These are phyloP conservation scores for Hylia prasina DNA, from an alignment of 2,113 vertebrate species.

Conservation along the genomic window DNA sequence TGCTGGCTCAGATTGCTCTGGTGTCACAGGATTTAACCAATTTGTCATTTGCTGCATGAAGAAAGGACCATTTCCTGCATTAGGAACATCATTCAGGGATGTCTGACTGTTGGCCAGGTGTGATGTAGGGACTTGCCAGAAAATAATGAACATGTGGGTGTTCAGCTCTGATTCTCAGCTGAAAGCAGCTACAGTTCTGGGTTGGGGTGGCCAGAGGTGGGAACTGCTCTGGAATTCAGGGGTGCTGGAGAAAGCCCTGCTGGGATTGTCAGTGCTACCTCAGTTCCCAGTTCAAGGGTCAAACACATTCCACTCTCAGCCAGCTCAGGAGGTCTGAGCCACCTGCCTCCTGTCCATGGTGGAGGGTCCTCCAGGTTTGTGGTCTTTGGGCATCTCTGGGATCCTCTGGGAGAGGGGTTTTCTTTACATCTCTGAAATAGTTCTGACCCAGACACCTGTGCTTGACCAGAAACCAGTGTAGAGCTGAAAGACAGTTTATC, in stretches of 20 bases:
- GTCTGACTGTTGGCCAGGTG: background rate
- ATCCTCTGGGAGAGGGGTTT: background rate
- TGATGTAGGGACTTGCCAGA: background rate
- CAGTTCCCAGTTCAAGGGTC: background rate
- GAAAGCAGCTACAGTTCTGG: background rate
- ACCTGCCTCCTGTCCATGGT: accelerated
- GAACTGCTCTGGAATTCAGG: background rate
- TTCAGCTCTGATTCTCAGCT: background rate
- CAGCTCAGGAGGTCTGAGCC: background rate
- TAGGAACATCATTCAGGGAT: no score
- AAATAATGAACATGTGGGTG: background rate
- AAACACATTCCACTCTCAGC: background rate
- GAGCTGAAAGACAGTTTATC: background rate
- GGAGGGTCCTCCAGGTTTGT: background rate
- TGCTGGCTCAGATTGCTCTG: background rate
- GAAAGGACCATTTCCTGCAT: background rate
- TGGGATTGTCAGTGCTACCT: background rate
- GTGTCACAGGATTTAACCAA: no score
- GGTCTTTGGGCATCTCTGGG: no score
- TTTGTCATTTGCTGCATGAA: background rate
- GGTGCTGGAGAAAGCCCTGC: background rate
- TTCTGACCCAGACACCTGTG: background rate
- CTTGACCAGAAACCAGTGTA: background rate
- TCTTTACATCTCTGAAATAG: background rate
- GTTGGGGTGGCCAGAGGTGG: background rate